phyloP scores from a whole-genome alignment of 2,113 vertebrate genomes.

The Solea senegalensis region DNA sequence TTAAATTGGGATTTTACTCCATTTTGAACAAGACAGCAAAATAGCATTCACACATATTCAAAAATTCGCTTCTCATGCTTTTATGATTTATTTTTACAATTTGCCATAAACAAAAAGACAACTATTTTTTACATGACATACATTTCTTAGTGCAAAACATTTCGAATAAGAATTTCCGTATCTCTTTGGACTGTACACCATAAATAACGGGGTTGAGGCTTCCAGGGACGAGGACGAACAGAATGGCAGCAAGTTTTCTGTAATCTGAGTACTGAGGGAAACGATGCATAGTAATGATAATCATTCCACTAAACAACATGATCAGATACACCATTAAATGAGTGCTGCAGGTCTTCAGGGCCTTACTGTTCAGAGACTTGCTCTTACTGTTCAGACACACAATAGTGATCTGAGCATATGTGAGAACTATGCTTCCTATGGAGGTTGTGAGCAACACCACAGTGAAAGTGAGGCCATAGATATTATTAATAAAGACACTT shows the following conservation, averaged over 20 bases:
- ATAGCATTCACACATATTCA: too few relatives aligned
- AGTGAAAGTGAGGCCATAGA: constrained; percentile 54
- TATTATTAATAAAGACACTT: constrained; percentile 51
- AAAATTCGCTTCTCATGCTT: too few relatives aligned
- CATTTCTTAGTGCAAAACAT: neutral
- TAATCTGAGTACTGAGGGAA: constrained; percentile 27
- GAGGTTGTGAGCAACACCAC: constrained; percentile 37
- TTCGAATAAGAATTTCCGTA: neutral
- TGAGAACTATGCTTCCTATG: constrained; percentile 42
- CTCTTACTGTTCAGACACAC: constrained; percentile 52
- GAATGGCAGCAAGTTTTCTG: constrained; percentile 34
- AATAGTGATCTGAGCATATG: constrained; percentile 48
- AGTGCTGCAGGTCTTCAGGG: constrained; percentile 60
- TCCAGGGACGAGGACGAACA: neutral
- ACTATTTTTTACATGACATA: too few relatives aligned
- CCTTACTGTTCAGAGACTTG: constrained; percentile 60
- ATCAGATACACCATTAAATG: constrained; percentile 55
- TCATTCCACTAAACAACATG: constrained; percentile 26
- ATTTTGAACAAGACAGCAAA: too few relatives aligned
- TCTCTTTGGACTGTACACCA: neutral
- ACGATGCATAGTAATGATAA: constrained; percentile 42
- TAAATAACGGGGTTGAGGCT: neutral
- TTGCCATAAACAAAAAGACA: too few relatives aligned
- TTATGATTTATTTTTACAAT: too few relatives aligned
- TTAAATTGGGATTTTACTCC: too few relatives aligned